phyloP scores from a whole-genome alignment of 2,113 vertebrate species.

The Sminthopsis crassicaudata region DNA sequence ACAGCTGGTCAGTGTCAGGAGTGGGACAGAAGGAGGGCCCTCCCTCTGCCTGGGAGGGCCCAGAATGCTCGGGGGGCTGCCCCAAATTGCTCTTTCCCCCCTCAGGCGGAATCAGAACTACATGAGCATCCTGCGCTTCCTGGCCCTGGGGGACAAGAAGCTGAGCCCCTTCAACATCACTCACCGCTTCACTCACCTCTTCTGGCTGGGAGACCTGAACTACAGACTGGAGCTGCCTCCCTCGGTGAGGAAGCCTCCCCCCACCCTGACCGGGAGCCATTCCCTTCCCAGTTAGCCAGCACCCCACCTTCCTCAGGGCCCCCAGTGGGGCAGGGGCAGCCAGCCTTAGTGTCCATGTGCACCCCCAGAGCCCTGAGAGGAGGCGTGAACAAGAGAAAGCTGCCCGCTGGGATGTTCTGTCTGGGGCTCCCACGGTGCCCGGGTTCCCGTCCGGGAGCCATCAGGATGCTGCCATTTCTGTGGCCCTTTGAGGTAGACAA shows the following conservation, averaged over 20 bases:
- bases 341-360: no score
- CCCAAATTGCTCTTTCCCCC: constrained; percentile 60
- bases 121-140: constrained; percentile 93
- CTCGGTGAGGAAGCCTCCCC: constrained; percentile 79
- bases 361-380: neutral
- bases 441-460: neutral
- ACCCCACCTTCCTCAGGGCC: no score
- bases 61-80: no score
- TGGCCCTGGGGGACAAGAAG: constrained; percentile 96
- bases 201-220: constrained; percentile 98
- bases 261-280: neutral
- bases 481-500: neutral
- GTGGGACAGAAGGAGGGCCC: neutral
- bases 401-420: no score
- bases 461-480: neutral
- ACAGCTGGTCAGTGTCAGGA: neutral
- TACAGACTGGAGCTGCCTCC: constrained; percentile 93
- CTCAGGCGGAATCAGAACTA: constrained; percentile 98
- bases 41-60: neutral
- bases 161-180: constrained; percentile 95
- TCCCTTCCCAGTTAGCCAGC: neutral
- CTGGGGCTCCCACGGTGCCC: no score
- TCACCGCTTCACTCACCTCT: constrained; percentile 96
- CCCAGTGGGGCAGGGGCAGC: no score
- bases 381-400: neutral